Base-by-base conservation (phyloP, 2,113 vertebrate genomes). In the Lota lota region DNA sequence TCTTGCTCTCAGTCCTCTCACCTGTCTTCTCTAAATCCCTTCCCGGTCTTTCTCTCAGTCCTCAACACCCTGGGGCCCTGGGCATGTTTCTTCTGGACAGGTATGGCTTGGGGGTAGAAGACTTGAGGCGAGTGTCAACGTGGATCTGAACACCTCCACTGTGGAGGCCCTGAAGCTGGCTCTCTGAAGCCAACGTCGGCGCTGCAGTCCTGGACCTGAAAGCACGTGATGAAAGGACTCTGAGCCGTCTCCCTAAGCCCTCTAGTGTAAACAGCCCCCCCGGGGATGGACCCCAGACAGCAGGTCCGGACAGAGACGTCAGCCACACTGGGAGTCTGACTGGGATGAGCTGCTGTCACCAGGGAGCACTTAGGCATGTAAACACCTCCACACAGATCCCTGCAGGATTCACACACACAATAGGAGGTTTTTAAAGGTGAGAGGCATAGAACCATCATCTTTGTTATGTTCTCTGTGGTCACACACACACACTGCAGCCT, bases 261-360 rank as follows among this genome's bases (percentile, higher is more conserved):
- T 11, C 18, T 1, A 1, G 16, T 18, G n/a, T 56, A 56, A 56
- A 56, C 53, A 56, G 15, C 53, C 14, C 17, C 53, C 53, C 17
- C 53, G 3, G 7, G 53, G 16, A 5, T n/a, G 53, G 16, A 56
- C 16, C 4, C 16, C n/a, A 56, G 53, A 18, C 53, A 18, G 53
- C 5, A 14, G 16, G 5, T n/a, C n/a, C n/a, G n/a, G 53, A 5
- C 53, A 47, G 18, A 18, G n/a, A 56, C n/a, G 17, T n/a, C 40
- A 47, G 40, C 28, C 28, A 33, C 3, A 18, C 53, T 56, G 53
- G 15, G 16, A 18, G 16, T 56, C n/a, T 56, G 53, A n/a, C 53
- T 58, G 60, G 62, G 67, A 74, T 79, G 73, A 72, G 21, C 22
- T 66, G n/a, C 18, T 72, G 68, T 80, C 69, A 83, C 28, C 24